These are phyloP conservation scores for Lytechinus variegatus DNA, from an alignment of 35 echinoderm and acorn worm species.

Conservation along the genomic window DNA sequence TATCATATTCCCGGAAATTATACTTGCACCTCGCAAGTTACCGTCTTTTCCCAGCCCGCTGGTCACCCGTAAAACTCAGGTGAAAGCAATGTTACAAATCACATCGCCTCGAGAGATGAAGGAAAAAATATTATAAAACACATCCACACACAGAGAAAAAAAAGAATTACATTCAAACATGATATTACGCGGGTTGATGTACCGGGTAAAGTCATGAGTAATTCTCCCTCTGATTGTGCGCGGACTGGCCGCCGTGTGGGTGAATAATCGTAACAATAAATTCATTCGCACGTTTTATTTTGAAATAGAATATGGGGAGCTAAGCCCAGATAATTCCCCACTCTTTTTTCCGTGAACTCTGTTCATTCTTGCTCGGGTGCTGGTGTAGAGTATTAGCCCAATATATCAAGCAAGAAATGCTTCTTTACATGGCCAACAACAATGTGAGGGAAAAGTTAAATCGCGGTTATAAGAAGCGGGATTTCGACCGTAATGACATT, in stretches of 20 bases:
- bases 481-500: slow-evolving; percentile 42
- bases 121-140: not conserved
- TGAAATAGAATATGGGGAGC: slow-evolving; percentile 17
- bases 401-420: slow-evolving; percentile 2
- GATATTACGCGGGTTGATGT: slow-evolving; percentile 8
- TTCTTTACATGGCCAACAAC: not conserved
- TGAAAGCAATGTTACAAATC: not conserved
- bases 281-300: slow-evolving; percentile 54
- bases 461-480: not conserved
- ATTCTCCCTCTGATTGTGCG: slow-evolving; percentile 31
- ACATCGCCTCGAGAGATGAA: not conserved
- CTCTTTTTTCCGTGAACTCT: not conserved
- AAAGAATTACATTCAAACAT: slow-evolving; percentile 21
- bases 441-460: not conserved
- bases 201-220: slow-evolving; percentile 22
- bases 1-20: not conserved
- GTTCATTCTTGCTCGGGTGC: not conserved
- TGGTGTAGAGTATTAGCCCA: not conserved
- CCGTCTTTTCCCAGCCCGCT: not conserved
- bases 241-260: slow-evolving; percentile 14
- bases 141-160: not conserved
- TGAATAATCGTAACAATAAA: slow-evolving; percentile 32
- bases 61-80: not conserved
- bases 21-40: not conserved
- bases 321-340: slow-evolving; percentile 39